These are phyloP conservation scores for Rhopalosiphum maidis DNA, from an alignment of 1,140 invertebrate genomes.

Conservation along the genomic window DNA sequence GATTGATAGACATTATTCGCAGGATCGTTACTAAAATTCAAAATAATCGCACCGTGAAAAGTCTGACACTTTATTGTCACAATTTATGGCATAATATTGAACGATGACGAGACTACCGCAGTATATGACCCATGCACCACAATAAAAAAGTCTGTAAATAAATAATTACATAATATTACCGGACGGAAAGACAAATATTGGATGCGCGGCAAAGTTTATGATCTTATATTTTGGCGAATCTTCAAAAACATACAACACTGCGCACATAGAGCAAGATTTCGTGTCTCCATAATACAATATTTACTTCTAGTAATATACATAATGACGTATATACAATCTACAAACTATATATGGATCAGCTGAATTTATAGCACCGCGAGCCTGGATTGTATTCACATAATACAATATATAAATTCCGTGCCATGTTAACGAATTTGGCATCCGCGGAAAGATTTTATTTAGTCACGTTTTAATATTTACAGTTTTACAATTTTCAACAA, in stretches of 20 bases:
- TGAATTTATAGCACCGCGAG: no score
- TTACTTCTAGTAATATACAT: not conserved
- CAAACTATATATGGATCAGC: not conserved
- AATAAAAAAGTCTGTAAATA: not conserved
- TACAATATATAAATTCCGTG: no score
- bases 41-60: not conserved
- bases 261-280: not conserved
- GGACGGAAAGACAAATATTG: not conserved
- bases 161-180: not conserved
- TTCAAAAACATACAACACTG: not conserved
- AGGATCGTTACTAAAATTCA: no score
- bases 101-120: not conserved
- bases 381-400: no score
- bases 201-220: not conserved
- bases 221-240: not conserved
- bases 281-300: not conserved
- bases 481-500: no score
- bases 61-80: not conserved
- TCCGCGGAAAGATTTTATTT: no score
- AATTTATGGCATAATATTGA: not conserved
- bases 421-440: no score
- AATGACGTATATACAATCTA: not conserved
- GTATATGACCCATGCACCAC: not conserved
- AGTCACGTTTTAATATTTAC: no score
- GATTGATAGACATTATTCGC: no score